These are phyloP conservation scores for Piliocolobus tephrosceles DNA, from an alignment of 2,113 vertebrate species.

Conservation along the genomic window DNA sequence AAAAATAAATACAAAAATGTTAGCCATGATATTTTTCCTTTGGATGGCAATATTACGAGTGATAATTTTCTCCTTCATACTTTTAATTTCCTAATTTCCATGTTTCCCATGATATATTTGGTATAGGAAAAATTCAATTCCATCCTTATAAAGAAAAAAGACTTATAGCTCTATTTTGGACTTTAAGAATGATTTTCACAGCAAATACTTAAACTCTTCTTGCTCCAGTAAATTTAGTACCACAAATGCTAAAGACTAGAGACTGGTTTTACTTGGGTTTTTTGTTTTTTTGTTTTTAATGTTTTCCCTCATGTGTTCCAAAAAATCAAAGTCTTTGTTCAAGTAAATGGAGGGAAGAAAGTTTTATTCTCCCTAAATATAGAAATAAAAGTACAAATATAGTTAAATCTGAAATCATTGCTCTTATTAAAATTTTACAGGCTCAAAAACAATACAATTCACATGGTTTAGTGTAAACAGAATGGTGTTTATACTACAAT, in stretches of 20 bases:
- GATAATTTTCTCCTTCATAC: conserved; percentile 9
- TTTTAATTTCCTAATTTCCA: conserved; percentile 56
- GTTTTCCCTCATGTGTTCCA: conserved; percentile 25
- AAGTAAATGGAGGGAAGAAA: conserved; percentile 53
- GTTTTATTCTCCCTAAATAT: conserved; percentile 22
- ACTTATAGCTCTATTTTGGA: neutral
- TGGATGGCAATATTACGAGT: neutral
- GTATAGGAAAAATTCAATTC: neutral
- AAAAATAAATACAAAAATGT: conserved; percentile 7
- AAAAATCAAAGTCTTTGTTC: conserved; percentile 65
- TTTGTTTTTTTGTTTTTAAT: conserved; percentile 15
- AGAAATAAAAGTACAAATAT: conserved; percentile 55
- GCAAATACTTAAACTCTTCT: conserved; percentile 2
- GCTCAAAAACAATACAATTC: conserved; percentile 60
- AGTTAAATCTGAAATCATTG: conserved; percentile 56
- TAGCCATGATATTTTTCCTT: neutral
- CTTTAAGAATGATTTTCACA: conserved; percentile 37
- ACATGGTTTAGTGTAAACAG: neutral
- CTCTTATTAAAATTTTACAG: conserved; percentile 65
- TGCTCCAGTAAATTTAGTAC: neutral
- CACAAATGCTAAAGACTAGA: conserved; percentile 32
- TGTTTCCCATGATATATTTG: neutral
- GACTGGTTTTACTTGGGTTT: neutral
- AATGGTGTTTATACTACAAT: conserved; percentile 49
- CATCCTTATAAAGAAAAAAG: neutral